phyloP scores from a whole-genome alignment of 1,140 invertebrate species.

The Bilobella aurantiaca region DNA sequence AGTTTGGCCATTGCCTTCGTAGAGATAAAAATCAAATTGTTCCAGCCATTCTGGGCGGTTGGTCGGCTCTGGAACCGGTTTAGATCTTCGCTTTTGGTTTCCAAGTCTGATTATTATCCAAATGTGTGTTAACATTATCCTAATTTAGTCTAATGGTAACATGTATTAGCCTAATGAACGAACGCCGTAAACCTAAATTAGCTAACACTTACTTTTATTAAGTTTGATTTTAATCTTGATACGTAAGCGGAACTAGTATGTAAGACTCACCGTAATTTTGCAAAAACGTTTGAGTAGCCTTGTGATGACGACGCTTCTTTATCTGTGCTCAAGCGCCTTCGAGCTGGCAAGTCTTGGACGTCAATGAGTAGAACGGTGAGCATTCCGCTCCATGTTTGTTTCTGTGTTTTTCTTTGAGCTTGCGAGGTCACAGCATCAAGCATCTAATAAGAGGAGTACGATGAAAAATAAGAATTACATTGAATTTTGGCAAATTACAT shows the following conservation, averaged over 20 bases:
- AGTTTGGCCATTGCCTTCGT: constrained; percentile 58
- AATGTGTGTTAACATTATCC: no score
- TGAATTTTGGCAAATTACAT: constrained; percentile 50
- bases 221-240: no score
- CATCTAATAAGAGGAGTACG: constrained; percentile 22
- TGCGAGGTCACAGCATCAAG: constrained; percentile 46
- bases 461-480: neutral
- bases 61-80: constrained; percentile 71
- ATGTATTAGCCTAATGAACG: no score
- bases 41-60: constrained; percentile 82
- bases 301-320: neutral
- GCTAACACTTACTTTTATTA: no score
- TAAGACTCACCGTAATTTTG: neutral
- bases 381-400: constrained; percentile 87
- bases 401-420: constrained; percentile 66
- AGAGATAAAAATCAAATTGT: constrained; percentile 93
- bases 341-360: constrained; percentile 66
- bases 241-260: no score
- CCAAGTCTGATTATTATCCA: constrained; percentile 57
- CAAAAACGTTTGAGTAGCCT: constrained; percentile 1
- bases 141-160: no score
- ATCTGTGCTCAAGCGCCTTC: neutral
- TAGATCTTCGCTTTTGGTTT: constrained; percentile 96
- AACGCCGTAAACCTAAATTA: no score
- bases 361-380: constrained; percentile 93